Evolutionary conservation across 2,888 invertebrate genomes (phyloP), one percentile per base, ranked within the genome.

Genomic region (Lycia hirtaria): DNA sequence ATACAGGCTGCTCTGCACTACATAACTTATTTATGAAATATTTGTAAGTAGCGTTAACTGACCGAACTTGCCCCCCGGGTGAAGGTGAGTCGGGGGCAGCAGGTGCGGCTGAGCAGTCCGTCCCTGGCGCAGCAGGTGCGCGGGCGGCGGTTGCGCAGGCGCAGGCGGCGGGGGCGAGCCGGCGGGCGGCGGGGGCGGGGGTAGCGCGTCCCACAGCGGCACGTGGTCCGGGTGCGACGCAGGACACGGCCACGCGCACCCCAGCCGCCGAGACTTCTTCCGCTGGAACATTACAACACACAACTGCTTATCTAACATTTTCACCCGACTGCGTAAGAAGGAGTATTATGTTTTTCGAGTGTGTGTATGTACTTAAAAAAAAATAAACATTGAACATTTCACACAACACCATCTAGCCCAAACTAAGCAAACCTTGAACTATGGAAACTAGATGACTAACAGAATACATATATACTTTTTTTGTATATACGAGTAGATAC

Each of bases 181-280:
- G n/a, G 88, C 84, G 1, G 92, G 92, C 15, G 92, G 88, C 2
- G 89, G 89, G 0, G 92, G 92, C 1, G 92, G 92, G 0, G 92
- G 92, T 72, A 92, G 79, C 49, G 88, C 88, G 78, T 92, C 92
- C 91, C 92, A 92, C 73, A 88, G 87, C 56, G 92, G 82, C 71
- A 88, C 88, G 83, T 91, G 89, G 83, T 89, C 92, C 0, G 84
- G 64, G 81, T 91, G 90, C 9, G 74, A 1, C 7, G 85, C 81
- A n/a, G 90, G 85, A 48, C 91, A 90, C 56, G 92, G 92, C 88
- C 91, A 92, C 57, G 91, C 84, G 73, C 89, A 88, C 0, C 92
- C 92, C 19, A 54, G 4, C 24, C 87, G 87, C 0, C 84, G 83
- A 1, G 56, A 0, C 59, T 76, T 75, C 71, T 76, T 78, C 59